Percentiles rank a stretch among this genome's conserved stretches.
Conservation (phyloP, 2,113 vertebrate species). For the Nipponia nippon region DNA sequence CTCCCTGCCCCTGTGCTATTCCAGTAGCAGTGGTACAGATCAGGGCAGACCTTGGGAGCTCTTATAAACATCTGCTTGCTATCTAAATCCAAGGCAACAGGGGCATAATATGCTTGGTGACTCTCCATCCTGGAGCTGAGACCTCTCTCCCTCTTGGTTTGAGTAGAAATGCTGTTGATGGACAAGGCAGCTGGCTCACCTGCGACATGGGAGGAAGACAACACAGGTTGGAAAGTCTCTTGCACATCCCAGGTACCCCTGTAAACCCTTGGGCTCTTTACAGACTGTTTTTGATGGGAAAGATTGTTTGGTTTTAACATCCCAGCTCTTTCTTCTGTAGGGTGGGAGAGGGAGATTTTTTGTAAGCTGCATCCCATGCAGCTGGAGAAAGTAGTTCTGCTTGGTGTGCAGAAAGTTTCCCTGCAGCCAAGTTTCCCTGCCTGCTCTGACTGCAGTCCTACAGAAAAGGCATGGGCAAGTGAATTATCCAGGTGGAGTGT, state of each 20-base stretch:
- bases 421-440: background rate
- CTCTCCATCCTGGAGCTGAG: background rate
- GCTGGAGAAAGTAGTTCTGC: background rate
- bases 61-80: background rate
- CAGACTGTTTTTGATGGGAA: background rate
- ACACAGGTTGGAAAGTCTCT: background rate
- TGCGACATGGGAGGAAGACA: background rate
- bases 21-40: background rate
- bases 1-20: background rate
- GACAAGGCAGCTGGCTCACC: background rate
- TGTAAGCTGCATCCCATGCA: background rate
- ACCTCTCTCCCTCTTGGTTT: background rate
- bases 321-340: background rate
- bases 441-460: background rate
- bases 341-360: background rate
- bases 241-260: background rate
- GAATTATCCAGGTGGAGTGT: background rate
- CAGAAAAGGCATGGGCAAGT: background rate
- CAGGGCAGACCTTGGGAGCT: background rate
- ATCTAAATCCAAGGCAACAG: background rate
- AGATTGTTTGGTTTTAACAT: background rate
- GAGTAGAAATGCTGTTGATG: background rate
- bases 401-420: too few relatives aligned
- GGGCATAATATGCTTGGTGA: background rate
- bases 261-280: background rate